Base-by-base conservation (phyloP, 2,888 invertebrate genomes). In the Nymphalis urticae region DNA sequence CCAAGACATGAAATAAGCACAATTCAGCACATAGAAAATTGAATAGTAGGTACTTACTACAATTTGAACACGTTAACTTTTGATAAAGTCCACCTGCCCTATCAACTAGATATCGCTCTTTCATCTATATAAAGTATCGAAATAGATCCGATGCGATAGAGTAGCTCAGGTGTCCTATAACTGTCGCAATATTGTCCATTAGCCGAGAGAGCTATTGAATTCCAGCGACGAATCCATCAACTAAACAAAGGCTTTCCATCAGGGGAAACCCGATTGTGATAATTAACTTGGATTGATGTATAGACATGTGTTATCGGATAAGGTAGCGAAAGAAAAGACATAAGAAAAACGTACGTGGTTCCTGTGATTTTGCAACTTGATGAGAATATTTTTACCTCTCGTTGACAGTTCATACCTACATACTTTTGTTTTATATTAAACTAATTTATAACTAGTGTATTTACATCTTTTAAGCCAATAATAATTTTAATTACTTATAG, bases 191-290 rank as follows among this genome's bases (percentile, higher is more conserved):
- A 69, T 64, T 63, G 71, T 60, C 71, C 71, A 69, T 71, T 71
- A 71, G 71, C 58, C 60, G 50, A 27, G 62, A 69, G 63, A 66
- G 71, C 69, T 68, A 71, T 71, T 69, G 66, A 66, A 69, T 69
- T 65, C 64, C 68, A 68, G 19, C 53, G 58, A 62, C 60, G 69
- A 65, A 71, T 71, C 71, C 71, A 69, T 71, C 71, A 71, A 59
- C 68, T 62, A 64, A 58, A 71, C 71, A 69, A 71, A 71, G 65
- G 66, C 66, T 63, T 59, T 71, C 69, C 71, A 71, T 69, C 71
- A 69, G 71, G 32, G 60, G 58, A 42, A 56, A 69, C 62, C 62
- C 48, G 62, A 36, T 58, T 58, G 66, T 67, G 66, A 67, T 62
- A 67, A 67, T 67, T 67, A 67, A 67, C 60, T 62, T 50, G 36